Conservation (phyloP, 2,113 vertebrate genomes). For the Laticauda colubrina region DNA sequence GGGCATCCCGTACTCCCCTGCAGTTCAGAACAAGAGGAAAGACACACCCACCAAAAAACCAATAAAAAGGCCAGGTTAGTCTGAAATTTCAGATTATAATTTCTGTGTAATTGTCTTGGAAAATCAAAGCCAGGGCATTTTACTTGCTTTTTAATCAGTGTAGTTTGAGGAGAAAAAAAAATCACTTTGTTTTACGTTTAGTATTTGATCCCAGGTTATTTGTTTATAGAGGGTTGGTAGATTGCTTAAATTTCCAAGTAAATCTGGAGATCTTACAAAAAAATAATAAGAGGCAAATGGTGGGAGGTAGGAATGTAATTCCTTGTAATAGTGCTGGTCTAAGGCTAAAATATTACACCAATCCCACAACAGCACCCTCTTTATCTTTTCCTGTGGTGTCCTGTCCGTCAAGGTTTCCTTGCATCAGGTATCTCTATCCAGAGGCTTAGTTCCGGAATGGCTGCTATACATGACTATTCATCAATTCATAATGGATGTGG, state of each 20-base stretch:
- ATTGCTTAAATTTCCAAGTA: background rate
- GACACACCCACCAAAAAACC: slow-evolving; percentile 97
- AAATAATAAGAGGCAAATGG: background rate
- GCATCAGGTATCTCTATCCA: background rate
- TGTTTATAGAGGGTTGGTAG: background rate
- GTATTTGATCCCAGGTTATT: background rate
- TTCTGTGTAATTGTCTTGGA: background rate
- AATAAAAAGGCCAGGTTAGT: slow-evolving; percentile 89
- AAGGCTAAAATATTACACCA: background rate
- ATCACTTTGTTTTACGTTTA: background rate
- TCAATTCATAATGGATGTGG: background rate
- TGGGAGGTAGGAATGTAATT: background rate
- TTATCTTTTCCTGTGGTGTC: background rate
- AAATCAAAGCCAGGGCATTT: background rate
- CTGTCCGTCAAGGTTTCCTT: background rate
- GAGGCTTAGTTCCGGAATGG: background rate
- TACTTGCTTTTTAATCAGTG: background rate
- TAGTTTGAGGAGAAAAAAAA: background rate
- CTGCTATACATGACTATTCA: background rate
- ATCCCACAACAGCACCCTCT: background rate
- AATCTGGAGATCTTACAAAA: background rate
- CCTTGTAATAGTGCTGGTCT: background rate
- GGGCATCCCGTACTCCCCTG: slow-evolving; percentile 89
- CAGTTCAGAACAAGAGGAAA: slow-evolving; percentile 93
- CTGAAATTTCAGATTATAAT: background rate